These are phyloP conservation scores for Cyanoderma ruficeps DNA, from an alignment of 2,113 vertebrate species.

Conservation along the genomic window DNA sequence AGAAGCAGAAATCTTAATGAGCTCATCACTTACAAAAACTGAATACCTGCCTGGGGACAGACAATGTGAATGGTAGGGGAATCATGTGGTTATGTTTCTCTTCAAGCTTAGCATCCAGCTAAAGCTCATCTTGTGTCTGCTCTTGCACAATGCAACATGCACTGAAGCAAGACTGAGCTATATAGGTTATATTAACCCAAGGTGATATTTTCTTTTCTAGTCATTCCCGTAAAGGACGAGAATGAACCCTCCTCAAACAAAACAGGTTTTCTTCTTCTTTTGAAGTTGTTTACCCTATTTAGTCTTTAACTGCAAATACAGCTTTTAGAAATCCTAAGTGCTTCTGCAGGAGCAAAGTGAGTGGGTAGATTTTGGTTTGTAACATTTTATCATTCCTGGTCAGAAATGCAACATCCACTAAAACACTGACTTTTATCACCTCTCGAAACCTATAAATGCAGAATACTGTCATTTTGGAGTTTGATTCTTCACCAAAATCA, in stretches of 20 bases:
- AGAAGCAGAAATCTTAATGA: constrained; percentile 62
- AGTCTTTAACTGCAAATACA: neutral
- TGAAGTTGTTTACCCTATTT: neutral
- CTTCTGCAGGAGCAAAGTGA: neutral
- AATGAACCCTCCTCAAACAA: neutral
- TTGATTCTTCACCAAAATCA: constrained; percentile 1
- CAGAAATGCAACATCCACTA: neutral
- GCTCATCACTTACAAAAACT: constrained; percentile 63
- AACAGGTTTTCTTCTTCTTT: neutral
- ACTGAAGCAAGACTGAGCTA: neutral
- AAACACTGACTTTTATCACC: neutral
- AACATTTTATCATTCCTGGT: neutral
- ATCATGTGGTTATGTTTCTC: neutral
- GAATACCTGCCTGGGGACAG: constrained; percentile 58
- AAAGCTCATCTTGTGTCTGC: neutral
- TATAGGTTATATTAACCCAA: neutral
- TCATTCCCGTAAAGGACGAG: neutral
- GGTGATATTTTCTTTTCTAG: neutral
- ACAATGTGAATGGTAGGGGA: constrained; percentile 20
- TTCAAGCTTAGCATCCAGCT: neutral
- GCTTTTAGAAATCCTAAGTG: neutral
- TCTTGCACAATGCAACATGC: neutral
- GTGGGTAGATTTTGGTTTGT: neutral
- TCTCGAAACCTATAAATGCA: neutral
- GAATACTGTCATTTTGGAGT: neutral